Percentiles rank a stretch among this genome's conserved stretches.
Evolutionary conservation across 2,888 invertebrate species (phyloP).

Genomic region (Dryobotodes eremita): DNA sequence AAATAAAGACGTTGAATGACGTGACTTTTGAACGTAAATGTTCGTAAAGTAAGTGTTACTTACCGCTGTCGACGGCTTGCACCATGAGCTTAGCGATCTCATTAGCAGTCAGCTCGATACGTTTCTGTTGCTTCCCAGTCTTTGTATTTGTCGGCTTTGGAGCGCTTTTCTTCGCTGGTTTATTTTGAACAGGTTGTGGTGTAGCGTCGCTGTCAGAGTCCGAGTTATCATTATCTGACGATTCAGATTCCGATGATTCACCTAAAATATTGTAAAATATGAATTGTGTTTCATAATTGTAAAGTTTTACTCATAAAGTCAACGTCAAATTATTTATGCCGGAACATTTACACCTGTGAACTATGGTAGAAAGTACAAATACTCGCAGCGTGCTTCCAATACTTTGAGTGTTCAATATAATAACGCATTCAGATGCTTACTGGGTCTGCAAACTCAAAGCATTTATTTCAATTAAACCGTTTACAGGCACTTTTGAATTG

Average conservation of each 20-base stretch:
- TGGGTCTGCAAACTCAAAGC: too few relatives aligned
- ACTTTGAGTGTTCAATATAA: too few relatives aligned
- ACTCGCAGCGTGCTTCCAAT: too few relatives aligned
- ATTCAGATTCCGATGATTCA: constrained; percentile 76
- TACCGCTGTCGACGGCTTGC: constrained; percentile 85
- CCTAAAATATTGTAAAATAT: constrained; percentile 60
- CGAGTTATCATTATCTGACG: constrained; percentile 72
- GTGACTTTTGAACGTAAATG: constrained; percentile 1
- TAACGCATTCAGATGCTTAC: too few relatives aligned
- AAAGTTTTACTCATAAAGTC: background rate
- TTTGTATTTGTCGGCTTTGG: constrained; percentile 62
- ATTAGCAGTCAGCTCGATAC: constrained; percentile 81
- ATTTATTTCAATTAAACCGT: too few relatives aligned
- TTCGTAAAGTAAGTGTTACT: constrained; percentile 53
- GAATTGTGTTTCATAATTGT: background rate
- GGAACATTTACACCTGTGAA: too few relatives aligned
- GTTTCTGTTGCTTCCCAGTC: constrained; percentile 67
- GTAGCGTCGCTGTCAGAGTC: constrained; percentile 72
- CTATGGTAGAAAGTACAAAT: too few relatives aligned
- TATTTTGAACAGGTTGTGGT: constrained; percentile 69
- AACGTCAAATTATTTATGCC: too few relatives aligned
- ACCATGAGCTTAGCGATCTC: constrained; percentile 85
- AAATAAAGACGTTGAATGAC: background rate
- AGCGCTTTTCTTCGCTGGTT: constrained; percentile 66
- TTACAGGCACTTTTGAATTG: too few relatives aligned